Percentiles rank a stretch among this genome's conserved stretches.
Evolutionary conservation across 2,888 invertebrate species (phyloP).

Genomic region (Cephus pygmeus): DNA sequence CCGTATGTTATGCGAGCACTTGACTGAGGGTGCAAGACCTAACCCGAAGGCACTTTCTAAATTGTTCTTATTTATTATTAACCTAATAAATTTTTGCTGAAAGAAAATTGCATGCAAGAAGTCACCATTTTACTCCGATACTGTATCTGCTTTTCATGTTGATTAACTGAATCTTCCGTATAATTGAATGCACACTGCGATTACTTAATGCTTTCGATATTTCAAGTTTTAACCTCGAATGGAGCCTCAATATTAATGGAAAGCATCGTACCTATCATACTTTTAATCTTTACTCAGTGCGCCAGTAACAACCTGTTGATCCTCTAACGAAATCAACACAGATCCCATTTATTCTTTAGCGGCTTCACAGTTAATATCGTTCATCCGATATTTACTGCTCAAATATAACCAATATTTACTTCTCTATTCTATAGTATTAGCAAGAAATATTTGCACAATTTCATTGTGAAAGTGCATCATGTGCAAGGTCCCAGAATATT

Average conservation of each 20-base stretch:
- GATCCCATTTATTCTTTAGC: background rate
- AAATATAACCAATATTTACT: background rate
- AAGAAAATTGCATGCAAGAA: background rate
- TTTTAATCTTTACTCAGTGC: background rate
- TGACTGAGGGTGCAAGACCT: background rate
- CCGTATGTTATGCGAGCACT: background rate
- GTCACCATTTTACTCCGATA: background rate
- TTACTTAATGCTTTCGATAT: background rate
- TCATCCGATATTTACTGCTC: background rate
- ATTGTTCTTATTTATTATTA: background rate
- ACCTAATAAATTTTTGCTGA: background rate
- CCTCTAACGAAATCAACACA: background rate
- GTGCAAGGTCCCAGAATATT: background rate
- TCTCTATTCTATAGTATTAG: background rate
- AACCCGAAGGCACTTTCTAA: background rate
- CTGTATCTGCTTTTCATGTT: background rate
- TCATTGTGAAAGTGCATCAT: background rate
- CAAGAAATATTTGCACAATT: background rate
- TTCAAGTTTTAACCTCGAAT: background rate
- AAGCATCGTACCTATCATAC: background rate
- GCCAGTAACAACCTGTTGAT: background rate
- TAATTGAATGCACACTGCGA: background rate
- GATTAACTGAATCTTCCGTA: background rate
- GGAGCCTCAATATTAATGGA: background rate
- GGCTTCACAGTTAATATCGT: background rate